Conservation (phyloP, 1,140 invertebrate species). For the Drosophila cardini region DNA sequence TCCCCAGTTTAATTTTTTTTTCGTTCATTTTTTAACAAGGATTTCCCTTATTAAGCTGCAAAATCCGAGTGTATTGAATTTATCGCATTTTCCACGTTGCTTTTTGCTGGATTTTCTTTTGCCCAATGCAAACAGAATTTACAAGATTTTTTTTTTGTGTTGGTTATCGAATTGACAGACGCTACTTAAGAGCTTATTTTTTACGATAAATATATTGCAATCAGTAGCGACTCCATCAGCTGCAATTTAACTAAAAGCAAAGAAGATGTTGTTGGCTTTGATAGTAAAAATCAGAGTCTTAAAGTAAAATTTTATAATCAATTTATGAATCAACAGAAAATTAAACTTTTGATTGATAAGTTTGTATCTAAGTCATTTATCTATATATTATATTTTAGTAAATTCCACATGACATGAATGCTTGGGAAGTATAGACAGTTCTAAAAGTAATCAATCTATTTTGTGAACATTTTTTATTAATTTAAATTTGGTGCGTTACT, state of each 20-base stretch:
- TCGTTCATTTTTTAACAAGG: slow-evolving; percentile 20
- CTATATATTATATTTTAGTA: too few species aligned
- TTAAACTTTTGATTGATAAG: neutral
- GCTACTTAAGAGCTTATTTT: slow-evolving; percentile 5
- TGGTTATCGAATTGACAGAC: slow-evolving; percentile 4
- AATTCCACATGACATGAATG: too few species aligned
- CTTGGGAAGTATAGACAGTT: too few species aligned
- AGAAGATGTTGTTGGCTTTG: too few species aligned
- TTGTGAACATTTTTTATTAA: too few species aligned
- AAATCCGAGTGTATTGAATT: slow-evolving; percentile 45
- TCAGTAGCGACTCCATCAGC: neutral
- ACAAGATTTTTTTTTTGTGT: neutral
- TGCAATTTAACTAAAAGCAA: too few species aligned
- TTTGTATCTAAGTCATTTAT: neutral
- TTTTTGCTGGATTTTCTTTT: slow-evolving; percentile 7
- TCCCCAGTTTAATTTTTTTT: slow-evolving; percentile 5
- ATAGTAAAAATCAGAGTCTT: too few species aligned
- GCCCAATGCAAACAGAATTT: neutral
- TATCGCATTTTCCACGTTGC: slow-evolving; percentile 26
- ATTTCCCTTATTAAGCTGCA: slow-evolving; percentile 48
- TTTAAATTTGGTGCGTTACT: too few species aligned
- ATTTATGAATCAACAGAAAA: neutral
- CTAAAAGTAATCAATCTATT: too few species aligned
- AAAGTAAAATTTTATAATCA: too few species aligned
- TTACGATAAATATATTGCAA: slow-evolving; percentile 3